These are phyloP conservation scores for Blennius ocellaris DNA, from an alignment of 2,113 vertebrate genomes.

Conservation along the genomic window DNA sequence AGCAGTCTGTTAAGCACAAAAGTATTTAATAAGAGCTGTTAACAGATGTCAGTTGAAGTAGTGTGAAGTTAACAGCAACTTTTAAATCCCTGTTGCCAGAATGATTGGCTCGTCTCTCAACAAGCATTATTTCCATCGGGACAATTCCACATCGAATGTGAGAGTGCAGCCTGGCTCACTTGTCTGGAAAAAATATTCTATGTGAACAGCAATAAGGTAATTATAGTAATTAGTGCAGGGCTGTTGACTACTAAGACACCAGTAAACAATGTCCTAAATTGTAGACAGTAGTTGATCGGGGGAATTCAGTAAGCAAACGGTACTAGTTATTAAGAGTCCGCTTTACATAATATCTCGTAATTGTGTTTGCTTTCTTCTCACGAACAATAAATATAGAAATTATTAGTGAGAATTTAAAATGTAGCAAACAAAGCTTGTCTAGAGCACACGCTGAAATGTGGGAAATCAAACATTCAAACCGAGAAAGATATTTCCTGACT, in stretches of 20 bases:
- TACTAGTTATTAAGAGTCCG: conserved; percentile 7
- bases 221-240: conserved; percentile 46
- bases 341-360: conserved; percentile 7
- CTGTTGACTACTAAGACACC: conserved; percentile 31
- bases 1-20: conserved; percentile 52
- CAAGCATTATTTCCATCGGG: conserved; percentile 33
- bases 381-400: not conserved
- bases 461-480: too few relatives aligned
- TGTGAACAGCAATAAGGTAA: conserved; percentile 40
- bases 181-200: conserved; percentile 28
- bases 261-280: conserved; percentile 34
- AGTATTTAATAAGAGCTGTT: conserved; percentile 53
- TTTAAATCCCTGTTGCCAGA: conserved; percentile 39
- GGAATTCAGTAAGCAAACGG: conserved; percentile 32
- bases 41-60: conserved; percentile 56
- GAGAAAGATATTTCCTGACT: too few relatives aligned
- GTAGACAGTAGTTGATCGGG: conserved; percentile 3
- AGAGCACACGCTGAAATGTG: not conserved
- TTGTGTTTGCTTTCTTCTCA: not conserved
- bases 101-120: conserved; percentile 34
- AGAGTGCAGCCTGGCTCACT: conserved; percentile 29
- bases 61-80: conserved; percentile 48
- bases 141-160: conserved; percentile 26
- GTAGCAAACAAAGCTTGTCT: not conserved
- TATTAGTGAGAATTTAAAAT: conserved; percentile 7